These are phyloP conservation scores for Pangasianodon hypophthalmus DNA, from an alignment of 2,113 vertebrate genomes.

Conservation along the genomic window DNA sequence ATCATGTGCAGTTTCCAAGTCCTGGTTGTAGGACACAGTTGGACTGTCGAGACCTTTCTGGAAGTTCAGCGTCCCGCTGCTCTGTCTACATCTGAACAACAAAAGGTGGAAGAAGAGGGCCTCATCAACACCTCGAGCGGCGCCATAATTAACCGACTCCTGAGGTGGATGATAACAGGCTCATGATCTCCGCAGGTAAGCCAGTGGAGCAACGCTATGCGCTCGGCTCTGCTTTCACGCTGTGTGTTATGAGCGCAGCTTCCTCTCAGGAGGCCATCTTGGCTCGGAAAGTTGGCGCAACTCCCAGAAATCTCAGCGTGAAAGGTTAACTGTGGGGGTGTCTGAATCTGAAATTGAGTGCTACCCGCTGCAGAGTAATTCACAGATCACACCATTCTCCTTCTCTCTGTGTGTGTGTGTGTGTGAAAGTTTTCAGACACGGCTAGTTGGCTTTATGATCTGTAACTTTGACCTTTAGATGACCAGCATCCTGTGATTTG, in stretches of 20 bases:
- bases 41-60: constrained; percentile 40
- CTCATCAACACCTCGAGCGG: constrained; percentile 41
- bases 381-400: constrained; percentile 20
- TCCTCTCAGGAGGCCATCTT: constrained; percentile 39
- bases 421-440: constrained; percentile 33
- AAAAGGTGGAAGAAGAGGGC: constrained; percentile 40
- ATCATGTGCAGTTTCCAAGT: constrained; percentile 7
- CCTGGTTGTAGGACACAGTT: constrained; percentile 42
- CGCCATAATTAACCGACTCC: constrained; percentile 40
- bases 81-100: constrained; percentile 35
- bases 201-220: constrained; percentile 2
- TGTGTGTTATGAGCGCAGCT: constrained; percentile 29
- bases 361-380: constrained; percentile 32
- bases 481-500: constrained; percentile 20
- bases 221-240: background rate
- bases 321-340: constrained; percentile 52
- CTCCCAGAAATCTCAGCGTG: constrained; percentile 57
- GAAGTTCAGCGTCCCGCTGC: constrained; percentile 38
- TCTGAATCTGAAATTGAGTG: constrained; percentile 31
- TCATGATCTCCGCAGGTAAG: constrained; percentile 41
- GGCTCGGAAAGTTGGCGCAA: constrained; percentile 52
- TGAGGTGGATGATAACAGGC: constrained; percentile 44
- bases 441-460: constrained; percentile 27
- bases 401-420: constrained; percentile 19
- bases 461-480: constrained; percentile 29